Percentiles rank a stretch among this genome's conserved stretches.
These are phyloP conservation scores for Caradrina clavipalpis DNA, from an alignment of 2,888 invertebrate species.

Conservation along the genomic window DNA sequence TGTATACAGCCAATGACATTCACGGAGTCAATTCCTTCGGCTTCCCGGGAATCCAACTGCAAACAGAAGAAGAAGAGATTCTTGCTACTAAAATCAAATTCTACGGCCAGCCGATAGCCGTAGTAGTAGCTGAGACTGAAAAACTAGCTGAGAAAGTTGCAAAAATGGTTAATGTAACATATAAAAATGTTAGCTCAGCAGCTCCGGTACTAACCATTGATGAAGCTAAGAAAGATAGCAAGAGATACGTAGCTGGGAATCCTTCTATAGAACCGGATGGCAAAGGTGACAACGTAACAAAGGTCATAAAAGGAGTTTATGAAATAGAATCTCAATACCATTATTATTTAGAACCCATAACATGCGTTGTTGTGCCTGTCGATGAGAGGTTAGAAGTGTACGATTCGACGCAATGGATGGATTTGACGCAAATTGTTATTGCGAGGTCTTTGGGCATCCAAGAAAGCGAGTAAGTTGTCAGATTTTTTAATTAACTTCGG, in stretches of 20 bases:
- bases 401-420: constrained; percentile 92
- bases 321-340: constrained; percentile 93
- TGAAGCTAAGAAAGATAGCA: constrained; percentile 85
- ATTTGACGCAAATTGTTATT: constrained; percentile 90
- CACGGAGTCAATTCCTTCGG: constrained; percentile 92
- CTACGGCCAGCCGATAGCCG: constrained; percentile 93
- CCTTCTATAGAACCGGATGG: constrained; percentile 73
- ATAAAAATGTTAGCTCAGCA: constrained; percentile 79
- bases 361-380: constrained; percentile 92
- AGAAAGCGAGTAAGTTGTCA: constrained; percentile 88
- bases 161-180: constrained; percentile 91
- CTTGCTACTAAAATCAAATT: constrained; percentile 91
- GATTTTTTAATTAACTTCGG: not conserved
- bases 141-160: constrained; percentile 90
- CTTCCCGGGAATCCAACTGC: constrained; percentile 75
- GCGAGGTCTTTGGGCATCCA: constrained; percentile 90
- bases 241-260: constrained; percentile 71
- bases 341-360: constrained; percentile 94
- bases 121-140: constrained; percentile 92
- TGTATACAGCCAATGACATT: constrained; percentile 92
- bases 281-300: constrained; percentile 78
- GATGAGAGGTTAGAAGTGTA: constrained; percentile 93
- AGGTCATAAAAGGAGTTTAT: constrained; percentile 90
- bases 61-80: constrained; percentile 87
- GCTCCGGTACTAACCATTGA: constrained; percentile 82